Evolutionary conservation across 2,113 vertebrate species (phyloP).

Genomic region (Paramormyrops kingsleyae): DNA sequence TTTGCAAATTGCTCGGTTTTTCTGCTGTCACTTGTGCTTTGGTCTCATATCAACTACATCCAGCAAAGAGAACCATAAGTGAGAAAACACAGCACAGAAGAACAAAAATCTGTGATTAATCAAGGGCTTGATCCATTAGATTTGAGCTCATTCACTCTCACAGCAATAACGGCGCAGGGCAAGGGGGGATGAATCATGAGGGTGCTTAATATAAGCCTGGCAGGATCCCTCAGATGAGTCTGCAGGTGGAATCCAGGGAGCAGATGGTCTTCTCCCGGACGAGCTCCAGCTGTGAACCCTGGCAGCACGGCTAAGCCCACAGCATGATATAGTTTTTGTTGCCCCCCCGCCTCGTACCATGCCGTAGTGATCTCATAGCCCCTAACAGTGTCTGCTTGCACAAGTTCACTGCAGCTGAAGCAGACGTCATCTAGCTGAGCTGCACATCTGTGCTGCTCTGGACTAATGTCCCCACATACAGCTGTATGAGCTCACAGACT

Average conservation of each 20-base stretch:
- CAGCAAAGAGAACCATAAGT: background rate
- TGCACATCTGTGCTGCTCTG: background rate
- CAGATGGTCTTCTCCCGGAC: slow-evolving; percentile 3
- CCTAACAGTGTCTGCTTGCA: background rate
- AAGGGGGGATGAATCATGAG: background rate
- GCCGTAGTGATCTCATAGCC: background rate
- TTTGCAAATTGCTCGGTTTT: background rate
- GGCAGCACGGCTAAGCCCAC: background rate
- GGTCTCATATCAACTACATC: background rate
- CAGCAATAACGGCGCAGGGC: background rate
- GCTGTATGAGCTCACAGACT: background rate
- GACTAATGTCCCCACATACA: background rate
- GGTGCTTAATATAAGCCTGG: background rate
- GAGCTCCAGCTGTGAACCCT: background rate
- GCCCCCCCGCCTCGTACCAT: background rate
- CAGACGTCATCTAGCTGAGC: background rate
- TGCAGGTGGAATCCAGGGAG: background rate
- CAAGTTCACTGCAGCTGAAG: background rate
- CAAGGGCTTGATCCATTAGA: slow-evolving; percentile 7
- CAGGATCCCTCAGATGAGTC: background rate
- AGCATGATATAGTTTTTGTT: background rate
- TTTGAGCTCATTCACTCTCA: background rate
- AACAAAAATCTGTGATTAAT: background rate
- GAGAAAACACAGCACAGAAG: background rate
- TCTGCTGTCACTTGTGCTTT: background rate